phyloP scores from a whole-genome alignment of 2,888 invertebrate genomes.

The Diadegma fenestrale region DNA sequence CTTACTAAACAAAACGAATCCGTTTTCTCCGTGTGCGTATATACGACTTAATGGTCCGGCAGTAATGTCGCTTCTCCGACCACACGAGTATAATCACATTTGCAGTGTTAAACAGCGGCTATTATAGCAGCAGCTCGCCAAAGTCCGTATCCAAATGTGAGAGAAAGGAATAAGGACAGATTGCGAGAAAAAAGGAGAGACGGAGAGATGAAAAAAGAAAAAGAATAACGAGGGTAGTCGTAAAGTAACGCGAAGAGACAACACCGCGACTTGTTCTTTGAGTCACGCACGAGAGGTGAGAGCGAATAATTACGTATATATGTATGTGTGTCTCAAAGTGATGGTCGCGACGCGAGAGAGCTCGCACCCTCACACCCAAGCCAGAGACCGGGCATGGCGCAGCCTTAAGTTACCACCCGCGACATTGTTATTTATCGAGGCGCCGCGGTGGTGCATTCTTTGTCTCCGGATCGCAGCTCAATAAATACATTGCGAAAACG shows the following conservation, averaged over 20 bases:
- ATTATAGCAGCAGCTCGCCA: conserved; percentile 20
- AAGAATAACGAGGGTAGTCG: conserved; percentile 63
- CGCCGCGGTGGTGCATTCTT: conserved; percentile 50
- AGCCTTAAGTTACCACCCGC: conserved; percentile 66
- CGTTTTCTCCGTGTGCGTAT: too few relatives aligned
- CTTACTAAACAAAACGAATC: too few relatives aligned
- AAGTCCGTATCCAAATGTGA: neutral
- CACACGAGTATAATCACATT: conserved; percentile 43
- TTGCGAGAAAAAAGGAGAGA: neutral
- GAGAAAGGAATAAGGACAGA: neutral
- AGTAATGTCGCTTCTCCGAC: conserved; percentile 69
- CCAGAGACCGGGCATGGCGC: neutral
- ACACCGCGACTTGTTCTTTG: conserved; percentile 67
- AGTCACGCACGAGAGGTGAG: conserved; percentile 17
- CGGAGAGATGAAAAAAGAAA: neutral
- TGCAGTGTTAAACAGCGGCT: conserved; percentile 26
- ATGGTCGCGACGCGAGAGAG: conserved; percentile 57
- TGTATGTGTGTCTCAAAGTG: conserved; percentile 73
- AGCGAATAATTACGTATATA: conserved; percentile 66
- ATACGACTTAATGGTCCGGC: conserved; percentile 69
- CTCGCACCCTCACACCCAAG: conserved; percentile 7
- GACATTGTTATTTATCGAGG: conserved; percentile 71
- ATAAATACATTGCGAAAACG: conserved; percentile 34
- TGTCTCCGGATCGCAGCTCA: conserved; percentile 14
- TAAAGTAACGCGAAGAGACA: conserved; percentile 70